A percentile compares a stretch with the other conserved stretches of the same genome.
Evolutionary conservation across 2,113 vertebrate species (phyloP).

Genomic region (Brevimyrus niger): DNA sequence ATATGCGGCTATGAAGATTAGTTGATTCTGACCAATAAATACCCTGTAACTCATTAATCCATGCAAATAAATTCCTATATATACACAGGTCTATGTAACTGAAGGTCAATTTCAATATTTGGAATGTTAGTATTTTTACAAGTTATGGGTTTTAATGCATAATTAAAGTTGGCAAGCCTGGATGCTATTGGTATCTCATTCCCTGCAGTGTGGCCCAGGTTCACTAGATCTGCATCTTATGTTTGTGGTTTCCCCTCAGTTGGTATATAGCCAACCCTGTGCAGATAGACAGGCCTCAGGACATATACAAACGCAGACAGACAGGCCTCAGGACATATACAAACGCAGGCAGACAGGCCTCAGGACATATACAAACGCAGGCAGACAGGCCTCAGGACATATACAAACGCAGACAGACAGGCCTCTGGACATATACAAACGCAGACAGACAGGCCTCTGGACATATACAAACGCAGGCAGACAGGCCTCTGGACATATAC

Average conservation of each 20-base stretch:
- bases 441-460: not conserved
- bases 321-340: not conserved
- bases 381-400: not conserved
- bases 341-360: not conserved
- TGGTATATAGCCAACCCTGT: not conserved
- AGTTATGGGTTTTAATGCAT: not conserved
- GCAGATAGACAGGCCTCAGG: not conserved
- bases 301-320: not conserved
- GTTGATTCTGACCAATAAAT: not conserved
- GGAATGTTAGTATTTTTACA: not conserved
- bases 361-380: not conserved
- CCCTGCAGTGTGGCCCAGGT: not conserved
- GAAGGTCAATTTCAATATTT: not conserved
- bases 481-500: not conserved
- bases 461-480: not conserved
- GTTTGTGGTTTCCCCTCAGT: not conserved
- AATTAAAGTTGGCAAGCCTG: not conserved
- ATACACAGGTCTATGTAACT: not conserved
- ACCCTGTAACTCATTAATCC: not conserved
- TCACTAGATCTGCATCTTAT: not conserved
- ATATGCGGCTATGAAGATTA: not conserved
- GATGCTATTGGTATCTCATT: not conserved
- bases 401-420: not conserved
- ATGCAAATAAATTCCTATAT: not conserved
- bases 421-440: not conserved